These are phyloP conservation scores for Argyra leucocephala DNA, from an alignment of 2,888 invertebrate species.

Conservation along the genomic window DNA sequence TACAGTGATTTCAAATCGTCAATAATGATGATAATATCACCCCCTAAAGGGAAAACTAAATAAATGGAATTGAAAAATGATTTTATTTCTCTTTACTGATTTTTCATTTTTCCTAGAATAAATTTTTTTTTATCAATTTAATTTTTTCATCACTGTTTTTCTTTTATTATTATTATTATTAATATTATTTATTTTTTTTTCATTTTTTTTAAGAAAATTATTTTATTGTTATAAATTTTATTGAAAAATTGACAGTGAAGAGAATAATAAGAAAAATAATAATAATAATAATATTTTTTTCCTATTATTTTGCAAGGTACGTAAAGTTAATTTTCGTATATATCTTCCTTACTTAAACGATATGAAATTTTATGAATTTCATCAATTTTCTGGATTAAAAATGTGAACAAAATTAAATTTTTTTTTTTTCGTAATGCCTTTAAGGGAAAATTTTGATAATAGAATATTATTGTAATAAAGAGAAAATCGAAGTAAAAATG, in stretches of 20 bases:
- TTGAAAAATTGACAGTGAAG: not conserved
- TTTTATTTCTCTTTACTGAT: not conserved
- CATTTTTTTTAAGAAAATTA: not conserved
- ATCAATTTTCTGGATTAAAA: too few species aligned
- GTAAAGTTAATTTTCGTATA: not conserved
- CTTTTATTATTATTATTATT: too few species aligned
- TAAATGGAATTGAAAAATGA: not conserved
- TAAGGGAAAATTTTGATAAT: too few species aligned
- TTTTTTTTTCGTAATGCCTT: too few species aligned
- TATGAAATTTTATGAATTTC: too few species aligned
- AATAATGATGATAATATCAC: not conserved
- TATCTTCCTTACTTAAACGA: too few species aligned
- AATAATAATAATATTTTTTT: too few species aligned
- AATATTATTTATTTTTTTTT: not conserved
- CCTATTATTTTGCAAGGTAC: not conserved
- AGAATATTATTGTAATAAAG: too few species aligned
- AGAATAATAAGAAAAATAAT: not conserved
- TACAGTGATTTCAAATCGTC: not conserved
- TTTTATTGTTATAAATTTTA: not conserved
- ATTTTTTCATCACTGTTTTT: too few species aligned
- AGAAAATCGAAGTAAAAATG: too few species aligned
- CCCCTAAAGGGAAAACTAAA: not conserved
- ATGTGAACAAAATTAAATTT: too few species aligned
- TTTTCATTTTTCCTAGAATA: not conserved
- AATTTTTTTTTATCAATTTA: too few species aligned